These are phyloP conservation scores for Auanema freiburgensis DNA, from an alignment of 2,888 invertebrate genomes.

Conservation along the genomic window DNA sequence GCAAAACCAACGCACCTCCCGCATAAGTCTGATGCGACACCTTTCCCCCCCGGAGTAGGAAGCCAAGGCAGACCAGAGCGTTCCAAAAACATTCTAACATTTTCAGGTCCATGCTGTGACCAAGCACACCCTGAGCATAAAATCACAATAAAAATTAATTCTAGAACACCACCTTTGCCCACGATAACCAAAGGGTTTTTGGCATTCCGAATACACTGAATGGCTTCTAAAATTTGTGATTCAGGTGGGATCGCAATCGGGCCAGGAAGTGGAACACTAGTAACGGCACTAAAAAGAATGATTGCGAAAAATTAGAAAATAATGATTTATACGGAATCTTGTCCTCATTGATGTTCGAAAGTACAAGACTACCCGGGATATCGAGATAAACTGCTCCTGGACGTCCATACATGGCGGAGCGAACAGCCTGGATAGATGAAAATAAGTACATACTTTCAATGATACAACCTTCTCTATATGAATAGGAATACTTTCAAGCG, in stretches of 20 bases:
- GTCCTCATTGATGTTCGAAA: conserved; percentile 37
- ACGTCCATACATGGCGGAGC: conserved; percentile 80
- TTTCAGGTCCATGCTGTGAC: conserved; percentile 54
- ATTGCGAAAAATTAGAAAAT: neutral
- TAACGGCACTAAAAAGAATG: conserved; percentile 26
- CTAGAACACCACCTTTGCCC: conserved; percentile 75
- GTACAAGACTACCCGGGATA: conserved; percentile 79
- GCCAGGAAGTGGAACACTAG: conserved; percentile 68
- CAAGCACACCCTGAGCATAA: conserved; percentile 41
- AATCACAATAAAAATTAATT: neutral
- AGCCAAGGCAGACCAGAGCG: conserved; percentile 82
- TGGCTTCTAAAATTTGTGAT: conserved; percentile 75
- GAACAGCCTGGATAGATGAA: conserved; percentile 72
- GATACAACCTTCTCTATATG: conserved; percentile 51
- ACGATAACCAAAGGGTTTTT: conserved; percentile 82
- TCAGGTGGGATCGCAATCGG: conserved; percentile 77
- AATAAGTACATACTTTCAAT: neutral
- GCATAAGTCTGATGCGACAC: conserved; percentile 33
- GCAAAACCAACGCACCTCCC: too few species aligned
- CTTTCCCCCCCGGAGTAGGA: conserved; percentile 89
- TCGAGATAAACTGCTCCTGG: conserved; percentile 89
- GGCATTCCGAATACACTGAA: conserved; percentile 74
- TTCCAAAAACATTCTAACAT: conserved; percentile 68
- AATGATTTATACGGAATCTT: conserved; percentile 22
- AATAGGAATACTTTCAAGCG: conserved; percentile 64